Evolutionary conservation across 23 tunicate genomes (phyloP).

Genomic region (Corella eumyota): DNA sequence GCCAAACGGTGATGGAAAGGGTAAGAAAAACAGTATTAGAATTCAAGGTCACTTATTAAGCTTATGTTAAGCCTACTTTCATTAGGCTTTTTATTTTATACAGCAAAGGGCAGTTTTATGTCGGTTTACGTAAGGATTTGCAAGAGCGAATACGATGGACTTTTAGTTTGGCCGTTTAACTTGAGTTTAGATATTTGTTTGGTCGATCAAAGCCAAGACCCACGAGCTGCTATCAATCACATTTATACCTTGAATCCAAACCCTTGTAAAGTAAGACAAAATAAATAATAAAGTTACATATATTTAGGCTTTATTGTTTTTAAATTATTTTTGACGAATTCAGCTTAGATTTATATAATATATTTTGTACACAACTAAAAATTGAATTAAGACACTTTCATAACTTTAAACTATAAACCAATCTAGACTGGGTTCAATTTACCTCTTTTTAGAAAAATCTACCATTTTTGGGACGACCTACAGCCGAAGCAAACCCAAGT

Average conservation of each 20-base stretch:
- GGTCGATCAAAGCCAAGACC: slow-evolving; percentile 79
- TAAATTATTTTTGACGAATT: neutral
- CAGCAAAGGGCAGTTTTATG: slow-evolving; percentile 43
- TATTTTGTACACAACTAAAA: neutral
- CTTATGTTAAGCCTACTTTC: no score
- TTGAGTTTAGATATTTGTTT: slow-evolving; percentile 22
- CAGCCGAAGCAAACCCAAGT: slow-evolving; percentile 39
- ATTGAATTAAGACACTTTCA: no score
- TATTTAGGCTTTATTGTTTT: neutral
- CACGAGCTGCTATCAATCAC: slow-evolving; percentile 31
- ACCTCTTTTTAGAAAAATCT: slow-evolving; percentile 42
- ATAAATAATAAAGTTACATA: neutral
- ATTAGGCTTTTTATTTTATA: neutral
- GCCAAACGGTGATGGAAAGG: slow-evolving; percentile 62
- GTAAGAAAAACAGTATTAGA: slow-evolving; percentile 11
- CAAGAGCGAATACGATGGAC: slow-evolving; percentile 64
- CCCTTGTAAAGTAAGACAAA: slow-evolving; percentile 50
- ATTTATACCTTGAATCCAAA: slow-evolving; percentile 29
- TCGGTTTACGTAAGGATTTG: slow-evolving; percentile 53
- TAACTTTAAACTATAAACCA: no score
- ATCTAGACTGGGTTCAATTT: no score
- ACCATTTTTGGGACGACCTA: slow-evolving; percentile 63
- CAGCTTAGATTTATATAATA: neutral
- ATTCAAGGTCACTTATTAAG: neutral
- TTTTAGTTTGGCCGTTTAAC: slow-evolving; percentile 47